Conservation (phyloP, 2,113 vertebrate species). For the Columba janthina region DNA sequence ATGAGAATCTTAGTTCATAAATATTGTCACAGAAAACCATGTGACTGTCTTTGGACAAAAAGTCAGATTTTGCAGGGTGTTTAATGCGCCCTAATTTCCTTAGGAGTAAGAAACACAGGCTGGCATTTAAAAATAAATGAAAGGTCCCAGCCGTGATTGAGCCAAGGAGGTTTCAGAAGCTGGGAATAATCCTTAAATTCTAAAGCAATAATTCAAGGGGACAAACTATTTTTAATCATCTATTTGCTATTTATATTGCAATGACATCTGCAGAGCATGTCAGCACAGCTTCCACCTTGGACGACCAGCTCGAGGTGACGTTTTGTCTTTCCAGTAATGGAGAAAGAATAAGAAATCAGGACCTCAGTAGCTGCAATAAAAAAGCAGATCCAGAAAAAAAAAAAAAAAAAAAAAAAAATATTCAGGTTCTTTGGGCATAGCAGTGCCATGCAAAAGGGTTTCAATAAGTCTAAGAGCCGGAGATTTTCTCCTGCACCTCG, state of each 20-base stretch:
- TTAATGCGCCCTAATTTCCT: background rate
- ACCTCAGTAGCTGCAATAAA: background rate
- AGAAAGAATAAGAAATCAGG: background rate
- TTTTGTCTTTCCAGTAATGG: background rate
- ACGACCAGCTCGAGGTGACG: accelerated
- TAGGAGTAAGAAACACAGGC: background rate
- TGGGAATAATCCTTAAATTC: background rate
- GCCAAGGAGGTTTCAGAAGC: background rate
- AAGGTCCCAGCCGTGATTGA: background rate
- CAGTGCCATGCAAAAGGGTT: background rate
- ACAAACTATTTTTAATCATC: background rate
- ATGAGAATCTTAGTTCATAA: conserved; percentile 2
- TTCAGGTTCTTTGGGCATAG: background rate
- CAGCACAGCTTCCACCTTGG: background rate
- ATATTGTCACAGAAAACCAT: background rate
- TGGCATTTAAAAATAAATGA: background rate
- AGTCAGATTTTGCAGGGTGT: background rate
- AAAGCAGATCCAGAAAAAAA: background rate
- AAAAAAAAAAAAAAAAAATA: background rate
- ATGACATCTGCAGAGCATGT: background rate
- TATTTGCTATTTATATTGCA: conserved; percentile 17
- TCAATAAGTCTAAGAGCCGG: background rate
- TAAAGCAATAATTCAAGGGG: background rate
- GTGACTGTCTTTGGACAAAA: background rate
- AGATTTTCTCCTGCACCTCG: conserved; percentile 39